Conservation (phyloP, 1,140 invertebrate genomes). For the Drosophila sulfurigaster region DNA sequence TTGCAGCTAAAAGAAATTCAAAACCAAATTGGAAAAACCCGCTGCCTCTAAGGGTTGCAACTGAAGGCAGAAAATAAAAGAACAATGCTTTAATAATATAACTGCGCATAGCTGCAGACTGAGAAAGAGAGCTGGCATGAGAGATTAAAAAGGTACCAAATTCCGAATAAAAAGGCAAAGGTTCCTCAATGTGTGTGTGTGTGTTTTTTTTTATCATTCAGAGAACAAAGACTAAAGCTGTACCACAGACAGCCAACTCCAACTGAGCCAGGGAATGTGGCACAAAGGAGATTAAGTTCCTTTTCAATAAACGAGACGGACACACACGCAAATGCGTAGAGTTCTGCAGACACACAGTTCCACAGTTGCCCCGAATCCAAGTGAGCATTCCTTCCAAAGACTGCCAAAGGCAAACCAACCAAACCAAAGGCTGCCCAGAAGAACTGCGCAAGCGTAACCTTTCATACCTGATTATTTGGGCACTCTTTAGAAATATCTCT, state of each 20-base stretch:
- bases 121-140: not conserved
- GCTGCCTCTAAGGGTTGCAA: conserved; percentile 67
- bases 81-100: conserved; percentile 78
- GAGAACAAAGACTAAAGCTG: conserved; percentile 60
- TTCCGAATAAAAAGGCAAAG: conserved; percentile 82
- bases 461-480: conserved; percentile 79
- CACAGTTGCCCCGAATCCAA: conserved; percentile 40
- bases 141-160: conserved; percentile 83
- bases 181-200: conserved; percentile 42
- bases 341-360: conserved; percentile 38
- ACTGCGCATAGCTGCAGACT: conserved; percentile 49
- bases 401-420: not conserved
- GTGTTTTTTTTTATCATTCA: conserved; percentile 78
- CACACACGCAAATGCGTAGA: conserved; percentile 68
- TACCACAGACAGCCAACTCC: conserved; percentile 6
- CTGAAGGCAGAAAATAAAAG: conserved; percentile 53
- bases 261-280: conserved; percentile 57
- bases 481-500: conserved; percentile 25
- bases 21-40: conserved; percentile 53
- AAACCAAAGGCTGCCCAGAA: conserved; percentile 29
- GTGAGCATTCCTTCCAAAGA: conserved; percentile 69
- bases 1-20: conserved; percentile 62
- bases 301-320: conserved; percentile 34
- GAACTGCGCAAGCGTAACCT: conserved; percentile 77
- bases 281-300: conserved; percentile 83